Conservation (phyloP, 35 echinoderm and acorn worm genomes). For the Diadema setosum region DNA sequence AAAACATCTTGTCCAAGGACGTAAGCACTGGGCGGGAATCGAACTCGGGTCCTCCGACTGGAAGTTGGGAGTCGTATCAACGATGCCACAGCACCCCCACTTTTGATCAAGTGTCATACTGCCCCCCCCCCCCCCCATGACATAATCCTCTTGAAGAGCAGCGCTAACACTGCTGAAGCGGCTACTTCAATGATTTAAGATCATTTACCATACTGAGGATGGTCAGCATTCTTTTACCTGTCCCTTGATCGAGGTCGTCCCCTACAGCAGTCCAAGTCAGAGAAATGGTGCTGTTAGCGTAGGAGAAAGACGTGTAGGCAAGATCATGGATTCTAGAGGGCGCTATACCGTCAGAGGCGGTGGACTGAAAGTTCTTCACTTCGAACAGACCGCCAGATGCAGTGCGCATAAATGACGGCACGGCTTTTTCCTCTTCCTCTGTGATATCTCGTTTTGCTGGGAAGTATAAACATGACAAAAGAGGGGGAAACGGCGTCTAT, state of each 20-base stretch:
- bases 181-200: too few relatives aligned
- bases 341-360: neutral
- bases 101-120: too few relatives aligned
- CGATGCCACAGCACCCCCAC: too few relatives aligned
- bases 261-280: neutral
- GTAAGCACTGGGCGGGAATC: too few relatives aligned
- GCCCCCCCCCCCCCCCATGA: too few relatives aligned
- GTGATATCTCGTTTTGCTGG: neutral
- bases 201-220: neutral
- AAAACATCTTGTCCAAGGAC: too few relatives aligned
- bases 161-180: too few relatives aligned
- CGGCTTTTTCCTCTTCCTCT: neutral
- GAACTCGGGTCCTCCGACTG: too few relatives aligned
- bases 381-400: neutral
- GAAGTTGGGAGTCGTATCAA: too few relatives aligned
- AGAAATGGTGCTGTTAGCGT: neutral
- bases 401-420: neutral
- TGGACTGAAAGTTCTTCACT: neutral
- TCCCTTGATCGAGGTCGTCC: slow-evolving; percentile 8
- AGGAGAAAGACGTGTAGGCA: neutral
- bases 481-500: too few relatives aligned
- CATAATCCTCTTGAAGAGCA: too few relatives aligned
- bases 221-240: neutral
- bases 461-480: too few relatives aligned
- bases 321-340: neutral